Evolutionary conservation across 2,113 vertebrate species (phyloP), one percentile per base, ranked within the genome.

Genomic region (Falco punctatus): DNA sequence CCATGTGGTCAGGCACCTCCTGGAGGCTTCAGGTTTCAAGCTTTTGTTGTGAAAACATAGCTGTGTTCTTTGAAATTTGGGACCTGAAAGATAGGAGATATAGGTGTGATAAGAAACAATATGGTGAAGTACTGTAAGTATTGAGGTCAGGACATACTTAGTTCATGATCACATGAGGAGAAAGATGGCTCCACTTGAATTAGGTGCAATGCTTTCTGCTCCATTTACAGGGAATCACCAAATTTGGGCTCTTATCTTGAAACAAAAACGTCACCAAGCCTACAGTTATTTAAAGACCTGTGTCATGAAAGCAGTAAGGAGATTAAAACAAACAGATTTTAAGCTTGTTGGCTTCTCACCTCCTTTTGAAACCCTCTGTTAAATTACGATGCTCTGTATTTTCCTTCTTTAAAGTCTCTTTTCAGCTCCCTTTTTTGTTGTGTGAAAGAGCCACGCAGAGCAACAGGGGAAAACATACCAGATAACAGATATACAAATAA

Each of bases 401-500:
- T 95, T 81, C 59, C 51, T 86, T 93, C 72, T 81, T 83, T 74
- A 67, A 74, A 77, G 46, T 55, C 35, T 90, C 32, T 77, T 44
- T 73, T 88, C 74, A 81, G 27, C 4, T 93, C 49, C 30, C 9
- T 80, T 90, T 91, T 93, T 77, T 94, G 64, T 92, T 83, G 54
- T 78, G 64, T 55, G 72, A 90, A 92, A 74, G 88, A 86, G 71
- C 64, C n/a, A 70, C 75, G 52, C 58, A 70, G 64, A 84, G 67
- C 9, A 4, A 80, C 54, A 82, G 54, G 35, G 75, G 71, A 88
- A 94, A 94, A 70, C 44, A 79, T 0, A 0, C 21, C 79, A 94
- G 93, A 95, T 92, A 93, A 82, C 11, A 3, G 48, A 83, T 83
- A 81, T 48, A 93, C 88, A 95, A 93, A 95, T 81, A 70, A 92